A percentile compares a stretch with the other conserved stretches of the same genome.
These are phyloP conservation scores for Nymphalis c-album DNA, from an alignment of 2,888 invertebrate genomes.

Conservation along the genomic window DNA sequence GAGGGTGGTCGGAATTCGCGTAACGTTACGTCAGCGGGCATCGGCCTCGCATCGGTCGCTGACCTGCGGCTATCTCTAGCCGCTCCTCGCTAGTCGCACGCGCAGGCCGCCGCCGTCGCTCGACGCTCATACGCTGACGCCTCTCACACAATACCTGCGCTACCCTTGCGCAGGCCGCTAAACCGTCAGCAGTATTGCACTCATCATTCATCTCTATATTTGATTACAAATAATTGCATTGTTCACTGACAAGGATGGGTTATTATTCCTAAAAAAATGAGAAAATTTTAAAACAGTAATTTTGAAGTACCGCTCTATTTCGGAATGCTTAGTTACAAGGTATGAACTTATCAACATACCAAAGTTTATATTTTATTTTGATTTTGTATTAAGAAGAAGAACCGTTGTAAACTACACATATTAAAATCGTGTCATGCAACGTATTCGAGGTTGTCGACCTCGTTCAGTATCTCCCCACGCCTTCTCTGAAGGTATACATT, in stretches of 20 bases:
- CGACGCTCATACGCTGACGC: slow-evolving; percentile 40
- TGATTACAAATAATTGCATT: neutral
- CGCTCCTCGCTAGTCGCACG: slow-evolving; percentile 61
- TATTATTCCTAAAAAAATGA: neutral
- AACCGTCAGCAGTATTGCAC: neutral
- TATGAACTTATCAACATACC: neutral
- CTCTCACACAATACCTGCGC: neutral
- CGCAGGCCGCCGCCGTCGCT: slow-evolving; percentile 45
- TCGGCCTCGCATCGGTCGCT: slow-evolving; percentile 76
- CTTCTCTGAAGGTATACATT: slow-evolving; percentile 66
- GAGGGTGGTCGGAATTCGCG: slow-evolving; percentile 72
- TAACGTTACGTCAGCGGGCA: slow-evolving; percentile 80
- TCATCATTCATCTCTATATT: slow-evolving; percentile 1
- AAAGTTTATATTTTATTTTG: slow-evolving; percentile 9
- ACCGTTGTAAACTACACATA: slow-evolving; percentile 35
- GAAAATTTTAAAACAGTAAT: neutral
- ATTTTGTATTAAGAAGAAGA: slow-evolving; percentile 30
- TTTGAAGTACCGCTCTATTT: neutral
- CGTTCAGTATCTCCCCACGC: slow-evolving; percentile 67
- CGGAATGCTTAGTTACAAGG: neutral
- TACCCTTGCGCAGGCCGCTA: slow-evolving; percentile 13
- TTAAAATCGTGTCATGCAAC: slow-evolving; percentile 59
- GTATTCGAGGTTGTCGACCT: slow-evolving; percentile 67
- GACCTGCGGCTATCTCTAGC: slow-evolving; percentile 78
- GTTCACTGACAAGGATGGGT: neutral